Evolutionary conservation across 2,113 vertebrate species (phyloP), one percentile per base, ranked within the genome.

Genomic region (Pachyramphus minor): DNA sequence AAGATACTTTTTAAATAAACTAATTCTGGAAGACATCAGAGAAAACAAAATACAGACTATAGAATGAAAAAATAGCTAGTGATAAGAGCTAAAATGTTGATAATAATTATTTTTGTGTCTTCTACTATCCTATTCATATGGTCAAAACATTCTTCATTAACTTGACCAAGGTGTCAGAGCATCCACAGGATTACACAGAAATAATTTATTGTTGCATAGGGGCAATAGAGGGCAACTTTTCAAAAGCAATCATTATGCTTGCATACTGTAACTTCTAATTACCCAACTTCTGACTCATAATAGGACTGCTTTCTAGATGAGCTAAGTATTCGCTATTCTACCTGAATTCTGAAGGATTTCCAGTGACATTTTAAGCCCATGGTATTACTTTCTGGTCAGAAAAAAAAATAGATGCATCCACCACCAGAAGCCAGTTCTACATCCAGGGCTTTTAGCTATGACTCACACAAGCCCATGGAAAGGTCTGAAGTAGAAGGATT

Each of bases 1-100:
- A 94, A 92, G 87, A 94, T 67, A 72, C 16, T 18, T 79, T 94
- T 96, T 66, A 92, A 85, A 87, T 72, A 91, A 94, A 66, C 45
- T 47, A 75, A 78, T 78, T 76, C 31, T 87, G n/a, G 45, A 75
- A 87, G 20, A 90, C 41, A 87, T 81, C 84, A 87, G 60, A 78
- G 41, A 84, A 95, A 95, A 71, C 18, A 95, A 87, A 80, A 49
- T 69, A 44, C 13, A 52, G 24, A 49, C 5, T 39, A 44, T 78
- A 78, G 37, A 74, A 74, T n/a, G 6, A 42, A 72, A 82, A 69
- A 77, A 55, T 1, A 84, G 7, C 9, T 13, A 49, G 4, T 52
- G 8, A 24, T 37, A 75, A 83, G 8, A 81, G 17, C 14, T 53
- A 45, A 31, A 84, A 27, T 88, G 37, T 41, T 81, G 76, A 63